Base-by-base conservation (phyloP, 37 sponge, comb jelly and placozoan species). In the Axinella damicornis region DNA sequence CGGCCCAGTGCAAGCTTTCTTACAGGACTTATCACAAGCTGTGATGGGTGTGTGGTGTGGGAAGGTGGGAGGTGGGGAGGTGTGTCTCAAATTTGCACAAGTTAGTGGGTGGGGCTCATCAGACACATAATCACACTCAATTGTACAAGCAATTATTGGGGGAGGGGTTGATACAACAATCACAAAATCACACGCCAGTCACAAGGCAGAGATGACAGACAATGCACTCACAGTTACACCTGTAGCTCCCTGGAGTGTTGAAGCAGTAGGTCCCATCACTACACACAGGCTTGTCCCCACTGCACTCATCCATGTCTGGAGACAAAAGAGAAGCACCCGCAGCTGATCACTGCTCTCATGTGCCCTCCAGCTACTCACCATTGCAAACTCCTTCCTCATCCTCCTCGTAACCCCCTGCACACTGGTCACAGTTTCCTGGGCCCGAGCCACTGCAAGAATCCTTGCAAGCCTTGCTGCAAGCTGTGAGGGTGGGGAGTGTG, bases 241-340 rank as follows among this genome's bases (percentile, higher is more conserved):
- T 68, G 76, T 88, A 82, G 20, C 68, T 65, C 0, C 95, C 95
- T 19, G 71, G 80, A 21, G 71, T 78, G 79, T 97, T 97, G 60
- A 71, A 72, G 68, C 97, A 97, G 73, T 97, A 92, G 36, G 77
- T 86, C 11, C 95, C 95, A 18, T 89, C 93, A 15, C 84, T 87
- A 68, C 97, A 97, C 35, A 82, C 53, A 0, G 69, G 35, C 6
- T 70, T 70, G 21, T 73, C 89, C 11, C 73, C 76, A 22, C 28
- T 27, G 74, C 97, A 97, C 80, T 97, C 97, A 74, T 97, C 84
- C 25, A 92, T 71, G 57, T 90, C 91, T 90, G 76, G 46, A 46
- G 9, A 46, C 46, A 46, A 9, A 46, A 46, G 46, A 12, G 46
- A 46, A 4, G 46, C 46, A 12, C 46, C 46, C 46, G 6, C 46